Conservation (phyloP, 1,140 invertebrate species). For the Metaphire vulgaris region DNA sequence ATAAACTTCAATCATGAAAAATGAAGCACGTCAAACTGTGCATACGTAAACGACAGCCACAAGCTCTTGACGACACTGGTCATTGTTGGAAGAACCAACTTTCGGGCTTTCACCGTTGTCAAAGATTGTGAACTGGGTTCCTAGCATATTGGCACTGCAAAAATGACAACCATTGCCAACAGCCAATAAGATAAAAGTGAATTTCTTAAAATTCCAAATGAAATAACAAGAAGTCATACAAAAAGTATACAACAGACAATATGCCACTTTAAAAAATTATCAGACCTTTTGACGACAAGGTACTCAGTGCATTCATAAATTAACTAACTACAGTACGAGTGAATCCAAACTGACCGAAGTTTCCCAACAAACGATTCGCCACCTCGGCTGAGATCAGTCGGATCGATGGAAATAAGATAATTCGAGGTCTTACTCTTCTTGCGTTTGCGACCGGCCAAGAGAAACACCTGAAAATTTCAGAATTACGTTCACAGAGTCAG, state of each 20-base stretch:
- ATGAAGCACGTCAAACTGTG: conserved; percentile 34
- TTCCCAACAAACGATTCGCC: conserved; percentile 91
- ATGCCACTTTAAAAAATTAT: too few relatives aligned
- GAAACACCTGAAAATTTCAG: conserved; percentile 82
- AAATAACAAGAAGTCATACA: too few relatives aligned
- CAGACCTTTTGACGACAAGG: too few relatives aligned
- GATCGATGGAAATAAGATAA: conserved; percentile 96
- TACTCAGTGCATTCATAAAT: too few relatives aligned
- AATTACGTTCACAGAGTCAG: too few relatives aligned
- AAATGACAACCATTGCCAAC: conserved; percentile 9
- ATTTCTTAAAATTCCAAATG: too few relatives aligned
- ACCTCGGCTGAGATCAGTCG: conserved; percentile 87
- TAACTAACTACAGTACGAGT: too few relatives aligned
- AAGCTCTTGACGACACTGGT: conserved; percentile 69
- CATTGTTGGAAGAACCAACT: conserved; percentile 44
- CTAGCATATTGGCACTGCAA: conserved; percentile 88
- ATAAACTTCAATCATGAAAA: too few relatives aligned
- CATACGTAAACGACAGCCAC: conserved; percentile 87
- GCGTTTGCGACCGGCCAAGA: conserved; percentile 89
- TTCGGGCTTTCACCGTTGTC: conserved; percentile 84
- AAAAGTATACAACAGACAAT: too few relatives aligned
- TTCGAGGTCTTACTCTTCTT: conserved; percentile 98
- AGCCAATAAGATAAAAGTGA: neutral
- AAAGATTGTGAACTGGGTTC: conserved; percentile 93
- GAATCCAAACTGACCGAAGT: too few relatives aligned